phyloP scores from a whole-genome alignment of 2,797 vertebrate species.

The Sebastes miniatus region DNA sequence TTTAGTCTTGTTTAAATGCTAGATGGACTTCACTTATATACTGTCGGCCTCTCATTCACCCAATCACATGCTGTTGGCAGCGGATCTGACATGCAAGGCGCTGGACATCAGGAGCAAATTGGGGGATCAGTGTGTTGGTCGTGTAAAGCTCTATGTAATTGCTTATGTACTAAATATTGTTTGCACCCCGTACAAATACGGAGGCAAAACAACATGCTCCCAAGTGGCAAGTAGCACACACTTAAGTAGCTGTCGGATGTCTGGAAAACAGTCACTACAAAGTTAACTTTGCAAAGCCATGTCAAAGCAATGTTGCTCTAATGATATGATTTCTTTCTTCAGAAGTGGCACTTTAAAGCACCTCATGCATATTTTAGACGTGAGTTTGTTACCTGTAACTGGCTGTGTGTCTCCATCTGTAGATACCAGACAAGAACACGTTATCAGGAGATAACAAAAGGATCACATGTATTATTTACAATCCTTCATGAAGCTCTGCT shows the following conservation, averaged over 20 bases:
- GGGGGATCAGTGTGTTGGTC: not conserved
- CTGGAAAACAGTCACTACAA: not conserved
- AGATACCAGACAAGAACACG: not conserved
- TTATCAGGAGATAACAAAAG: conserved; percentile 5
- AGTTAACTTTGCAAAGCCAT: not conserved
- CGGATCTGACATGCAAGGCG: not conserved
- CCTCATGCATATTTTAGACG: conserved; percentile 5
- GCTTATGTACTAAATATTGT: not conserved
- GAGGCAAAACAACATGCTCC: not conserved
- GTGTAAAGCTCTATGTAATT: too few relatives aligned
- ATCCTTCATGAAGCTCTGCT: not conserved
- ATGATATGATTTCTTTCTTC: not conserved
- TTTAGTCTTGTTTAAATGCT: not conserved
- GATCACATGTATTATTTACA: conserved; percentile 15
- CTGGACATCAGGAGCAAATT: not conserved
- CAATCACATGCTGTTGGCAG: not conserved
- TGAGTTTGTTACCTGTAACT: not conserved
- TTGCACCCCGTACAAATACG: not conserved
- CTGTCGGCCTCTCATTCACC: not conserved
- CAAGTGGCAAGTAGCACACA: not conserved
- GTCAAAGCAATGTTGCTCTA: not conserved
- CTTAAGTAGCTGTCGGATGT: not conserved
- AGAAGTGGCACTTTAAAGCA: not conserved
- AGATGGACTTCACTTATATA: not conserved
- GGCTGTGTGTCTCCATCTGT: not conserved